Evolutionary conservation across 2,113 vertebrate species (phyloP), one percentile per base, ranked within the genome.

Genomic region (Dicaeum eximium): DNA sequence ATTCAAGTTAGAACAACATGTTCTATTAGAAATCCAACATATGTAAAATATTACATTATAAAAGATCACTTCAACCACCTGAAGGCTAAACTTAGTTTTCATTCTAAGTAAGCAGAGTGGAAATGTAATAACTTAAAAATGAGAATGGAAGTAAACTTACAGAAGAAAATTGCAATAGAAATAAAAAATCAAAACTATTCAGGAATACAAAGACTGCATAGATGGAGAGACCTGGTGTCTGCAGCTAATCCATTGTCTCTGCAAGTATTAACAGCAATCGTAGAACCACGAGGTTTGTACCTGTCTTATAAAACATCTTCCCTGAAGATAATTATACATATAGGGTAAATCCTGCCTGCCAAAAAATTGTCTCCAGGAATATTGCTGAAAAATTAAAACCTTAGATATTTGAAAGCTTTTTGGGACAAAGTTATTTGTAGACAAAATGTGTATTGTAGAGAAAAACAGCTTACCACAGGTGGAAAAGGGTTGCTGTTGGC

Each of bases 401-500:
- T 1, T 18, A 72, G n/a, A 5, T 58, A 45, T 42, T 38, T 75
- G 35, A 85, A 70, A 70, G 33, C 2, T 77, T 71, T 86, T 61
- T n/a, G 14, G 78, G 30, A 50, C 21, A 85, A 69, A 82, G 85
- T 69, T 77, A 18, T 77, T 50, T 80, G 45, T 9, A 18, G 7
- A 37, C 22, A 51, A 86, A 51, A 28, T 35, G 3, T 27, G 11
- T 30, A 51, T 20, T 62, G 12, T 72, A 65, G 45, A 78, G 38
- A 79, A 75, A 83, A 84, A 40, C 7, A 70, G 23, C 97, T 94
- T 97, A 97, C 96, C 94, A 90, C 95, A 35, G 97, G 96, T 54
- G 97, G 97, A 50, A 86, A 97, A 40, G 97, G 96, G 11, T 94
- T 75, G 72, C 92, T 97, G 65, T 95, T 94, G 82, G 97, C 50